Conservation (phyloP, 1,140 invertebrate genomes). For the Batillaria attramentaria region DNA sequence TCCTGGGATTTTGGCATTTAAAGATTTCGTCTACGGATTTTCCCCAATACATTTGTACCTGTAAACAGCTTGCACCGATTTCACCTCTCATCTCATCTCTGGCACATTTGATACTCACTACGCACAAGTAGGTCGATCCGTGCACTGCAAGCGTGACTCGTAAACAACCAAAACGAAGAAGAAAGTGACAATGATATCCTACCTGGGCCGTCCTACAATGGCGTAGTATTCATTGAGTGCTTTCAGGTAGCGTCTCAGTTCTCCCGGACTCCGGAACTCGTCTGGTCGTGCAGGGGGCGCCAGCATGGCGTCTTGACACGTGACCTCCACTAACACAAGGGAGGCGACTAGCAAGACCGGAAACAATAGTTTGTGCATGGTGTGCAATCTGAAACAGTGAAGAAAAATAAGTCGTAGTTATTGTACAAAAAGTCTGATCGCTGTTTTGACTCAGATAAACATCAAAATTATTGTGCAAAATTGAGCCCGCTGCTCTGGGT, state of each 20-base stretch:
- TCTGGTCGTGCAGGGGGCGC: conserved; percentile 72
- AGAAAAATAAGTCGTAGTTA: not conserved
- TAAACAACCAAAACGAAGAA: no score
- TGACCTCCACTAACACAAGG: conserved; percentile 47
- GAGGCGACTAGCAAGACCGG: conserved; percentile 35
- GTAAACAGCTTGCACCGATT: no score
- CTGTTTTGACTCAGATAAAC: not conserved
- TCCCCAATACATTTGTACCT: no score
- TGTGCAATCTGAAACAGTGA: conserved; percentile 4
- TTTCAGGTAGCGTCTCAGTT: conserved; percentile 74
- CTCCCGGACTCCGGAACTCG: conserved; percentile 73
- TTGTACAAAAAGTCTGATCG: not conserved
- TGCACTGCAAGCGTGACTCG: no score
- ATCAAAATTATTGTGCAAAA: not conserved
- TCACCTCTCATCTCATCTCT: no score
- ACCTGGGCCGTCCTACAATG: conserved; percentile 76
- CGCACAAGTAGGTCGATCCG: no score
- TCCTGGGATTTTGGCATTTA: no score
- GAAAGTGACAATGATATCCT: no score
- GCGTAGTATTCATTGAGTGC: conserved; percentile 75
- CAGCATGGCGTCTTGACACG: conserved; percentile 51
- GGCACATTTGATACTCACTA: no score
- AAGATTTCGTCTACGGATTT: no score
- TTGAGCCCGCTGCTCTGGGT: not conserved
- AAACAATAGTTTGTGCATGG: conserved; percentile 24